Percentiles rank a stretch among this genome's conserved stretches.
phyloP scores from a whole-genome alignment of 2,888 invertebrate species.

The Lacanobia oleracea region DNA sequence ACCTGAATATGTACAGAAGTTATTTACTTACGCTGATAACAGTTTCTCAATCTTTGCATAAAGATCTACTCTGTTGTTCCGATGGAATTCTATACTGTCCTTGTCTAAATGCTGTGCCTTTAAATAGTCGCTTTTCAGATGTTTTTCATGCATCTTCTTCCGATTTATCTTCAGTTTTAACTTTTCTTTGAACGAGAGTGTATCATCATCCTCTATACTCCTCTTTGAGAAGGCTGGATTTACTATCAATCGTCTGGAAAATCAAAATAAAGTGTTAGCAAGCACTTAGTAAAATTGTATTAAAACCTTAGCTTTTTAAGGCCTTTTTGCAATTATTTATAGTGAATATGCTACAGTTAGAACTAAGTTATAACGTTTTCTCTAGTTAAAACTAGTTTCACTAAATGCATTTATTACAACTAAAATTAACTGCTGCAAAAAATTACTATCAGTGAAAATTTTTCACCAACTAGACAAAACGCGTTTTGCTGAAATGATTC shows the following conservation, averaged over 20 bases:
- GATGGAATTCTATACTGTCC: slow-evolving; percentile 88
- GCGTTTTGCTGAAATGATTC: no score
- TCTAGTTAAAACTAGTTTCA: no score
- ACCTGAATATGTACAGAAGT: background rate
- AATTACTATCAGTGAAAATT: no score
- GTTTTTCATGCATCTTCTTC: slow-evolving; percentile 81
- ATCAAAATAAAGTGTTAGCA: background rate
- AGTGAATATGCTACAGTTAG: no score
- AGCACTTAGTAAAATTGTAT: background rate
- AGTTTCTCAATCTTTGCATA: slow-evolving; percentile 92
- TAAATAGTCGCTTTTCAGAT: slow-evolving; percentile 76
- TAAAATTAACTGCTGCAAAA: no score
- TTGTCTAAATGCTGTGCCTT: slow-evolving; percentile 77
- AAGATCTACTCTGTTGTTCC: slow-evolving; percentile 91
- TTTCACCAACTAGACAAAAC: no score
- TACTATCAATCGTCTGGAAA: slow-evolving; percentile 75
- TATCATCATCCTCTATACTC: slow-evolving; percentile 75
- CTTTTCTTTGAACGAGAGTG: slow-evolving; percentile 80
- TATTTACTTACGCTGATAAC: slow-evolving; percentile 90
- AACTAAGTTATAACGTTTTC: no score
- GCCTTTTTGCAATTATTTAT: no score
- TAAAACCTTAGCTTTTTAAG: no score
- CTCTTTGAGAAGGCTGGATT: slow-evolving; percentile 85
- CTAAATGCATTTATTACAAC: no score
- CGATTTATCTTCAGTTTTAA: slow-evolving; percentile 81